Percentiles rank a stretch among this genome's conserved stretches.
Evolutionary conservation across 2,797 vertebrate genomes (phyloP).

Genomic region (Dermochelys coriacea): DNA sequence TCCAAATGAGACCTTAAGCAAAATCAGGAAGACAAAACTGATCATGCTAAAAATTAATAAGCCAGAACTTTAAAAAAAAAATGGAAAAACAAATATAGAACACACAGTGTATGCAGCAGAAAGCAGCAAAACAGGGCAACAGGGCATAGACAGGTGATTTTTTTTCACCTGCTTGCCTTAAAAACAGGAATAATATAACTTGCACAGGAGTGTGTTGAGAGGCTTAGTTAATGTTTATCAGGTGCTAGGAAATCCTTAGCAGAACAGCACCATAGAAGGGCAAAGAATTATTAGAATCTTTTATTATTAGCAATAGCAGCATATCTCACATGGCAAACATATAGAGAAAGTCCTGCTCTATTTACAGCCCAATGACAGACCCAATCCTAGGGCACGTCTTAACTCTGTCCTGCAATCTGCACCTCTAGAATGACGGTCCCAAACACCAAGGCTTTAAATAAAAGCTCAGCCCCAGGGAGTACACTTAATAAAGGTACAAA

Average conservation of each 20-base stretch:
- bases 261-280: constrained; percentile 38
- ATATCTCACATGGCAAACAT: neutral
- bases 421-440: neutral
- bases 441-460: neutral
- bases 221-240: constrained; percentile 17
- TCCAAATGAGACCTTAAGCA: neutral
- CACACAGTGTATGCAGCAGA: neutral
- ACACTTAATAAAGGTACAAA: neutral
- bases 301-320: constrained; percentile 43
- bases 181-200: neutral
- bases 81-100: neutral
- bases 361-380: neutral
- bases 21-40: neutral
- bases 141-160: neutral
- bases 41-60: neutral
- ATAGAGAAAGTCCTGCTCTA: neutral
- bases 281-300: constrained; percentile 55
- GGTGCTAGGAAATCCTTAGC: neutral
- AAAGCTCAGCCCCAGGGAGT: rapidly evolving
- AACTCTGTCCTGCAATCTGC: neutral
- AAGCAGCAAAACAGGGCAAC: neutral
- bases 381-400: neutral
- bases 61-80: neutral
- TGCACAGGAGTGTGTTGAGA: neutral
- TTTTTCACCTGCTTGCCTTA: neutral